Evolutionary conservation across 1,140 invertebrate species (phyloP), one percentile per base, ranked within the genome.

Genomic region (Zaprionus nigranus): DNA sequence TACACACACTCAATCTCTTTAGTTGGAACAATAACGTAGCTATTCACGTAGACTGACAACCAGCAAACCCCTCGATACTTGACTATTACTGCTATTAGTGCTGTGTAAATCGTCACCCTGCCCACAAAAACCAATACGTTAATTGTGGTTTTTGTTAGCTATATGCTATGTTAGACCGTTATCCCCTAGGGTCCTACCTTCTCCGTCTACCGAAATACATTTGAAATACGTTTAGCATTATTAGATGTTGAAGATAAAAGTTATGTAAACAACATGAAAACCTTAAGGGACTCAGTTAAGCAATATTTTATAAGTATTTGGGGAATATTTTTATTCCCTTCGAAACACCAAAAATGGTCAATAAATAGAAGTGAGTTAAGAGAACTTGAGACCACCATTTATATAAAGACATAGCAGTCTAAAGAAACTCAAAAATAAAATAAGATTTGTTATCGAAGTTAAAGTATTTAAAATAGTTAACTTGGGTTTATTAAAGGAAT

Each of bases 1-100:
- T 34, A 51, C 20, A 24, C 17, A 24, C 20, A 46, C 20, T 22
- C n/a, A 72, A 22, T 65, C 36, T 75, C 46, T 76, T 30, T 73
- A 81, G 79, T 60, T 38, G 58, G 24, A 28, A 22, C 12, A 5
- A 26, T 5, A 28, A 2, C 2, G 24, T 56, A 56, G 13, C 22
- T 51, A 51, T 26, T 7, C 26, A 28, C 53, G 53, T 56, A 56
- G 53, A 56, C 13, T 26, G 11, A 13, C 3, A 51, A 51, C 46
- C 20, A 51, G 46, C 20, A 51, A 51, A 51, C 22, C 46, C 46
- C 53, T 56, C 53, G 24, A 54, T 54, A 54, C 51, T 54, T 26
- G 51, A 54, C 24, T 54, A 28, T 28, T 54, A 53, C 11, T 24
- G 51, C 51, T 54, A 54, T 12, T 30, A 30, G 17, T 26, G 7